Base-by-base conservation (phyloP, 2,113 vertebrate species). In the Podarcis cretensis region DNA sequence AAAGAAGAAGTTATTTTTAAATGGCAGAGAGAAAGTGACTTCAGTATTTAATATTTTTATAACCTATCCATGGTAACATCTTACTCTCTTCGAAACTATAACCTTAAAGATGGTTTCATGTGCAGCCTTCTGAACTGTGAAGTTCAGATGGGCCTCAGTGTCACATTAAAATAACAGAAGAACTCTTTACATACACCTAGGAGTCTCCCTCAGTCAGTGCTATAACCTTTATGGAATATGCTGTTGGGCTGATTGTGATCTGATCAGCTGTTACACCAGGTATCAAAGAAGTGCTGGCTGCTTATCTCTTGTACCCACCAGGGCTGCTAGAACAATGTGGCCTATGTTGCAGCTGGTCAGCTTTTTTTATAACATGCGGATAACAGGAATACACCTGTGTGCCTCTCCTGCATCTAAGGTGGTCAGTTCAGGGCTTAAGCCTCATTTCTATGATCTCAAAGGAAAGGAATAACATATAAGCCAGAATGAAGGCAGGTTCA, bases 1-100 rank as follows among this genome's bases (percentile, higher is more conserved):
- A 0, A 91, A 84, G 87, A 87, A 74, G 1, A 1, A 2, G 1
- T 87, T 6, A 63, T 87, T 92, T 92, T 89, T 84, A 87, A 82
- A 23, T 30, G 2, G n/a, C 5, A 37, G n/a, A 35, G n/a, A 35
- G 13, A 81, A 66, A 65, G 37, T 66, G 32, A 63, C 6, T 32
- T n/a, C 74, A 30, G 84, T 37, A 0, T 65, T 91, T 89, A 23
- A 88, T 12, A 65, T 83, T 90, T 2, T 13, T 69, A 89, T 40
- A 48, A 20, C 35, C 66, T 4, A 66, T 57, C 43, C 27, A 68
- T 85, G 35, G 35, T 65, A 85, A 1, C 2, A 35, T 59, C 78
- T 87, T 81, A 57, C 2, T 12, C 84, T 89, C 66, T 35, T 84
- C 43, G 81, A 78, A 54, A 81, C 3, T 63, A 3, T 85, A 27